Evolutionary conservation across 23 tunicate species (phyloP).

Genomic region (Halocynthia aurantium): DNA sequence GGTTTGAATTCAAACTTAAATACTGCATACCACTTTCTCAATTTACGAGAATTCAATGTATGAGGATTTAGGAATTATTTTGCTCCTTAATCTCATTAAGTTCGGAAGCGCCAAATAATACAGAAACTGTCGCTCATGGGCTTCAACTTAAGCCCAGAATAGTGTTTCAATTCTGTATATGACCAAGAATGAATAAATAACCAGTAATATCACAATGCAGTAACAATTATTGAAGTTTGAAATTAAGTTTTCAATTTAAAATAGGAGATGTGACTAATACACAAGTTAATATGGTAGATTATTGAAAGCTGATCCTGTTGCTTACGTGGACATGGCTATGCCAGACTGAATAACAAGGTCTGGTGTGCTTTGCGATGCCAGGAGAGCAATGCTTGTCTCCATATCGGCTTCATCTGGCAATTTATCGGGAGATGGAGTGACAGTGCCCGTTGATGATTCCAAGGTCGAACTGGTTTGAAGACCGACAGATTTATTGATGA

Average conservation of each 20-base stretch:
- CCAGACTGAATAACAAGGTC: conserved; percentile 20
- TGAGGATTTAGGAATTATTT: not conserved
- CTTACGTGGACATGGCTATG: conserved; percentile 6
- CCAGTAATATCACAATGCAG: too few relatives aligned
- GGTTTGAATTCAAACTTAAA: too few relatives aligned
- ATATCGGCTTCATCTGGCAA: not conserved
- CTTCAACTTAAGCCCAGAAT: not conserved
- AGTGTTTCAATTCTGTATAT: too few relatives aligned
- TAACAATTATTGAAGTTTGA: too few relatives aligned
- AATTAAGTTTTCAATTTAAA: too few relatives aligned
- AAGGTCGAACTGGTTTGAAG: not conserved
- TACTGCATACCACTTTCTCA: too few relatives aligned
- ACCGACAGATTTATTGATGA: conserved; percentile 9
- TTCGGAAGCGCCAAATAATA: not conserved
- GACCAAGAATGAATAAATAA: too few relatives aligned
- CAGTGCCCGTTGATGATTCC: conserved; percentile 1
- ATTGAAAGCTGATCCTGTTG: not conserved
- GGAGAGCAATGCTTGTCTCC: conserved; percentile 1
- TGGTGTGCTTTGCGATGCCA: conserved; percentile 11
- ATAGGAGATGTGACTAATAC: too few relatives aligned
- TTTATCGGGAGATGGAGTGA: not conserved
- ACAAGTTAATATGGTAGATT: too few relatives aligned
- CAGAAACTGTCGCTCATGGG: not conserved
- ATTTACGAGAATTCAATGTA: not conserved
- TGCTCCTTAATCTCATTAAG: not conserved